Evolutionary conservation across 2,797 vertebrate genomes (phyloP).

Genomic region (Pangasius mekongensis): DNA sequence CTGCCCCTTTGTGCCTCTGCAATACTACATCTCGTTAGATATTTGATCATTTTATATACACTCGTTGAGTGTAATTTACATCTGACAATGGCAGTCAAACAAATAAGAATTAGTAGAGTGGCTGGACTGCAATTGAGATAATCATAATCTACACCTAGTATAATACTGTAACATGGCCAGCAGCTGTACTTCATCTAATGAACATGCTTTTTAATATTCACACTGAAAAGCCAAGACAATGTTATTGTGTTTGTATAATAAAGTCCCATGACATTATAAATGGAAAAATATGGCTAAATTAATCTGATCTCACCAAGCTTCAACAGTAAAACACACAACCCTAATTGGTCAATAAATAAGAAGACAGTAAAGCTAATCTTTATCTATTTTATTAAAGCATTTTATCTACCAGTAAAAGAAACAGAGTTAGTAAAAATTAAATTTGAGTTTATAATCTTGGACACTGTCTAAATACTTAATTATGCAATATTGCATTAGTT

Average conservation of each 20-base stretch:
- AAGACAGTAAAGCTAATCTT: neutral
- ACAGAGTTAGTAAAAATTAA: neutral
- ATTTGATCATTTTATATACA: neutral
- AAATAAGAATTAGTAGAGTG: neutral
- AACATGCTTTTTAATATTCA: neutral
- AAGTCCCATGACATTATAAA: neutral
- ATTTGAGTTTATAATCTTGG: neutral
- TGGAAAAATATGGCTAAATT: neutral
- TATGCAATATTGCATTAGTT: neutral
- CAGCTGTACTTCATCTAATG: neutral
- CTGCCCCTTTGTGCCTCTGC: neutral
- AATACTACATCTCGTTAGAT: neutral
- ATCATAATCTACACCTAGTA: neutral
- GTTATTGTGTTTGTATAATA: neutral
- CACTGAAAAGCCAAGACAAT: neutral
- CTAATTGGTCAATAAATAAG: neutral
- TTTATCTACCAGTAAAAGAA: neutral
- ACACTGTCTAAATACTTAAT: constrained; percentile 1
- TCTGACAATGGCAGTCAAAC: neutral
- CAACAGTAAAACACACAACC: neutral
- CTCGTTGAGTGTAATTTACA: neutral
- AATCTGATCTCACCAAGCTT: neutral
- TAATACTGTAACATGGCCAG: neutral
- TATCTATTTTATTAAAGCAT: neutral
- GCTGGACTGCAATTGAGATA: neutral